phyloP scores from a whole-genome alignment of 2,797 vertebrate genomes.

The Parotocinclus haroldoi region DNA sequence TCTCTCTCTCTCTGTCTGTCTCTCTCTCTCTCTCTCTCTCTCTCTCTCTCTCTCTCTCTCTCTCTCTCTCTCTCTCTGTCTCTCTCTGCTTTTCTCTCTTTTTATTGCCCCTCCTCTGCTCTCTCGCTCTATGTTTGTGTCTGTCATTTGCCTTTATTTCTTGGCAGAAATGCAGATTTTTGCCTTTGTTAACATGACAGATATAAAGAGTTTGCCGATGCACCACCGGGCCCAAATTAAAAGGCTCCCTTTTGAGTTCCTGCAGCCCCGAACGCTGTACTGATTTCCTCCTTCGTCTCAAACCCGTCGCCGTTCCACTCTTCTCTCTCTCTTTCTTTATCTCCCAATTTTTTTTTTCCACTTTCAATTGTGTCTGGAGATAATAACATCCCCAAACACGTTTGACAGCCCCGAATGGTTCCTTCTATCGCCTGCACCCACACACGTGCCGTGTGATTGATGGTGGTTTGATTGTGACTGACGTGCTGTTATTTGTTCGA shows the following conservation, averaged over 20 bases:
- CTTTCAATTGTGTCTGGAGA: constrained; percentile 38
- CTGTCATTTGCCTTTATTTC: constrained; percentile 45
- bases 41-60: constrained; percentile 6
- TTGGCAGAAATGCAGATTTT: constrained; percentile 57
- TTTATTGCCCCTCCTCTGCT: not conserved
- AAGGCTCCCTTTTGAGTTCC: constrained; percentile 56
- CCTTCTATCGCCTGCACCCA: constrained; percentile 29
- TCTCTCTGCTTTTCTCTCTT: constrained; percentile 3
- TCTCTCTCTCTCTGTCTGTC: not conserved
- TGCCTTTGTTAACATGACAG: constrained; percentile 77
- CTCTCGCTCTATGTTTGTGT: constrained; percentile 34
- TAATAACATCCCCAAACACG: constrained; percentile 46
- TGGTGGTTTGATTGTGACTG: constrained; percentile 41
- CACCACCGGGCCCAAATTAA: constrained; percentile 56
- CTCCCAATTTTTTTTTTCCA: constrained; percentile 1
- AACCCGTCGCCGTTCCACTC: constrained; percentile 22
- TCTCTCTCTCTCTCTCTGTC: constrained; percentile 2
- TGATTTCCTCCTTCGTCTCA: constrained; percentile 30
- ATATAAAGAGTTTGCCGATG: constrained; percentile 69
- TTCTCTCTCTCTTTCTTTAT: not conserved
- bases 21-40: not conserved
- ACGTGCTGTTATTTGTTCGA: constrained; percentile 42
- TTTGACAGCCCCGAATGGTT: constrained; percentile 31
- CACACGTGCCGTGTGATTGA: constrained; percentile 42
- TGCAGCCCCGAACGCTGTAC: constrained; percentile 29